Percentiles rank a stretch among this genome's conserved stretches.
phyloP scores from a whole-genome alignment of 2,888 invertebrate genomes.

The Harpalus rufipes region DNA sequence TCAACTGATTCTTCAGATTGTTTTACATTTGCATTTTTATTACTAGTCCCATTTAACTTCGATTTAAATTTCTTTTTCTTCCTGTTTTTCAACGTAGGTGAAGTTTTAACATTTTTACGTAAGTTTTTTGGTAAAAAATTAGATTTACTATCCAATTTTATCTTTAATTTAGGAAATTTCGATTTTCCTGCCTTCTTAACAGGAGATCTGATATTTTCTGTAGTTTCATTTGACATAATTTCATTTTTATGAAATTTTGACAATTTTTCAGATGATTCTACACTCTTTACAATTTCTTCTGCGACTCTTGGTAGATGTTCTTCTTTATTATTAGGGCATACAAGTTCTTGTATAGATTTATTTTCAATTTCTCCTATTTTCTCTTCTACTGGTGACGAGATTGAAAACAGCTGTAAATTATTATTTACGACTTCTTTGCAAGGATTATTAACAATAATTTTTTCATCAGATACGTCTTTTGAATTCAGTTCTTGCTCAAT shows the following conservation, averaged over 20 bases:
- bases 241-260: neutral
- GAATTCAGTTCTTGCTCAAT: neutral
- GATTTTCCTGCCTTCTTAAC: slow-evolving; percentile 8
- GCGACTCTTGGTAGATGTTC: neutral
- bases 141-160: slow-evolving; percentile 10
- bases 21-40: neutral
- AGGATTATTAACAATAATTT: neutral
- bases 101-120: neutral
- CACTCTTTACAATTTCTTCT: neutral
- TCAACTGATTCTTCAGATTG: slow-evolving; percentile 2
- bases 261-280: neutral
- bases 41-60: slow-evolving; percentile 15
- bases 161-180: slow-evolving; percentile 31
- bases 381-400: neutral
- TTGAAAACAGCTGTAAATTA: neutral
- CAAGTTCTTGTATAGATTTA: neutral
- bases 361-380: neutral
- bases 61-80: slow-evolving; percentile 15
- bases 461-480: neutral
- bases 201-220: neutral
- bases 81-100: neutral
- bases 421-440: neutral
- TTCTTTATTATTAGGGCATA: neutral
- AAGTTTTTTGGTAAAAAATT: neutral
- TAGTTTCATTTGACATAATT: neutral